Evolutionary conservation across 2,113 vertebrate species (phyloP).

Genomic region (Anoplopoma fimbria): DNA sequence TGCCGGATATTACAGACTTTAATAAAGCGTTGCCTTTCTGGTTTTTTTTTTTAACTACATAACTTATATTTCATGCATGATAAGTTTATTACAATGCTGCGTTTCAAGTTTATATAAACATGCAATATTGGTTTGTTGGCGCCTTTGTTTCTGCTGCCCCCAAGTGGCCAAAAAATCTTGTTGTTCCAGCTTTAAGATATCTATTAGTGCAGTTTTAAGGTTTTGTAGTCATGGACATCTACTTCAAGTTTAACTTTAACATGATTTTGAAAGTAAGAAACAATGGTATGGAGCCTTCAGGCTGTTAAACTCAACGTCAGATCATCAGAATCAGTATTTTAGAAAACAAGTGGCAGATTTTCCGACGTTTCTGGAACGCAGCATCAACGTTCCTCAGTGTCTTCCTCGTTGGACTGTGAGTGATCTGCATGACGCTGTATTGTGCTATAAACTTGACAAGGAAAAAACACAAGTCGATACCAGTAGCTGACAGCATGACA

Average conservation of each 20-base stretch:
- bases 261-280: background rate
- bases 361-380: slow-evolving; percentile 3
- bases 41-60: background rate
- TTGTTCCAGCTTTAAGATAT: background rate
- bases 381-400: background rate
- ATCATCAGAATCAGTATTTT: background rate
- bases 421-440: slow-evolving; percentile 49
- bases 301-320: background rate
- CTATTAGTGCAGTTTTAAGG: background rate
- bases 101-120: background rate
- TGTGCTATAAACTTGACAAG: background rate
- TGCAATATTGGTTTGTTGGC: background rate
- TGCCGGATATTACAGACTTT: background rate
- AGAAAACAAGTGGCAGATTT: background rate
- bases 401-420: slow-evolving; percentile 33
- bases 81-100: background rate
- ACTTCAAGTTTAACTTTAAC: background rate
- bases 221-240: background rate
- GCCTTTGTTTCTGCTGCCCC: slow-evolving; percentile 5
- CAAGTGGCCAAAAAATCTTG: background rate
- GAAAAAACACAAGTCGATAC: background rate
- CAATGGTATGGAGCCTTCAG: background rate
- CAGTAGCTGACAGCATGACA: slow-evolving; percentile 40
- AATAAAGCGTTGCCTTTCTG: background rate
- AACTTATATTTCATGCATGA: slow-evolving; percentile 2